Evolutionary conservation across 2,888 invertebrate species (phyloP).

Genomic region (Cheilosia soror): DNA sequence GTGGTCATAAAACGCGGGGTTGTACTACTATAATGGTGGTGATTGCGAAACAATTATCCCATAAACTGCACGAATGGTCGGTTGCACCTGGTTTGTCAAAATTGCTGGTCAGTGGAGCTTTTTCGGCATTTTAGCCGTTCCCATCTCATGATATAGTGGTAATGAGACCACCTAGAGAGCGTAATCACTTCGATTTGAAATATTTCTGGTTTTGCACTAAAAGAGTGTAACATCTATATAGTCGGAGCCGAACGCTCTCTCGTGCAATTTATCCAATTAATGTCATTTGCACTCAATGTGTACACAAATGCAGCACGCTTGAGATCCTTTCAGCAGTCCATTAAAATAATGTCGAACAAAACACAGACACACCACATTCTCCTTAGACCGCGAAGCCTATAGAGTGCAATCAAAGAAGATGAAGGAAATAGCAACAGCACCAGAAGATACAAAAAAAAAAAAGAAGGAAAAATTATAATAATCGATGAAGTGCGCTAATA

Average conservation of each 20-base stretch:
- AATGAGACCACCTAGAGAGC: conserved; percentile 31
- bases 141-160: conserved; percentile 5
- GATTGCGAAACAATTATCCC: conserved; percentile 20
- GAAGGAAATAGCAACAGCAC: not conserved
- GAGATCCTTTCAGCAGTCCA: conserved; percentile 54
- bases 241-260: conserved; percentile 1
- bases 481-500: conserved; percentile 75
- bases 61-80: not conserved
- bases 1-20: not conserved
- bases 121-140: not conserved
- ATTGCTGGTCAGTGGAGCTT: not conserved
- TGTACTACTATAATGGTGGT: too few relatives aligned
- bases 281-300: conserved; percentile 51
- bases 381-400: not conserved
- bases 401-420: not conserved
- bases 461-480: conserved; percentile 58
- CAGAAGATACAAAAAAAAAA: not conserved
- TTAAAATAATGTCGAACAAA: conserved; percentile 63
- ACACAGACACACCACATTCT: conserved; percentile 14
- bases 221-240: not conserved
- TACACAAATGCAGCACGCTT: conserved; percentile 37
- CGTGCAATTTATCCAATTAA: conserved; percentile 62
- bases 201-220: conserved; percentile 6
- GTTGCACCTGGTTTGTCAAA: conserved; percentile 19
- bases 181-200: conserved; percentile 24